A percentile compares a stretch with the other conserved stretches of the same genome.
These are phyloP conservation scores for Uloborus plumipes DNA, from an alignment of 2,888 invertebrate species.

Conservation along the genomic window DNA sequence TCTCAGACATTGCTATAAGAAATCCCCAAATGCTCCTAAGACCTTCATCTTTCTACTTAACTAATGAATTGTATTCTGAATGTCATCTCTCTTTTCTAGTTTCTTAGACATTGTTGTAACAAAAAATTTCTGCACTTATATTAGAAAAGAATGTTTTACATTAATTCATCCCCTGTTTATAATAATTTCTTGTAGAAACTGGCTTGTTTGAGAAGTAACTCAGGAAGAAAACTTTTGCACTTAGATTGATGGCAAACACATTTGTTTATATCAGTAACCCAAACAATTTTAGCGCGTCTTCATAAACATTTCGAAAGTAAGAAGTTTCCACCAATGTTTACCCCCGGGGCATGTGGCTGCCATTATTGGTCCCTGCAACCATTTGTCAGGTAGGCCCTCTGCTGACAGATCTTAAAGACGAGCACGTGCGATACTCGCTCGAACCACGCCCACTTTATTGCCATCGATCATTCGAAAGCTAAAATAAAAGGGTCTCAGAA, in stretches of 20 bases:
- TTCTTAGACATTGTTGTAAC: too few relatives aligned
- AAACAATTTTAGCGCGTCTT: slow-evolving; percentile 48
- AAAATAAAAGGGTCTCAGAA: slow-evolving; percentile 45
- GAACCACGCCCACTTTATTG: slow-evolving; percentile 27
- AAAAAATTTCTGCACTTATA: too few relatives aligned
- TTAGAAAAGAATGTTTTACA: too few relatives aligned
- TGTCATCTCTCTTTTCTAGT: too few relatives aligned
- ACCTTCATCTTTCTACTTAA: too few relatives aligned
- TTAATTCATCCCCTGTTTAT: too few relatives aligned
- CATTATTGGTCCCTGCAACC: slow-evolving; percentile 36
- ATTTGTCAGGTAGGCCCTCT: slow-evolving; percentile 58
- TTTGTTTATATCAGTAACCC: slow-evolving; percentile 43
- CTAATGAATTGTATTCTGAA: too few relatives aligned
- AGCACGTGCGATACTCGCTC: slow-evolving; percentile 35
- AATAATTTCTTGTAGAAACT: too few relatives aligned
- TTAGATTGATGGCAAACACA: slow-evolving; percentile 33
- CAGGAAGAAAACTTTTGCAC: slow-evolving; percentile 2
- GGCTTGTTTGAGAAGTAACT: too few relatives aligned
- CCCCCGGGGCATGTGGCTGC: slow-evolving; percentile 46
- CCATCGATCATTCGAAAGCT: slow-evolving; percentile 52
- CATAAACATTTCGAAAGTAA: slow-evolving; percentile 29
- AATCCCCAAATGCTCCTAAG: too few relatives aligned
- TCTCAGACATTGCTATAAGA: too few relatives aligned
- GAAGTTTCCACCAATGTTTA: neutral
- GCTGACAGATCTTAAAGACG: slow-evolving; percentile 35